These are phyloP conservation scores for Bibio marci DNA, from an alignment of 2,888 invertebrate genomes.

Conservation along the genomic window DNA sequence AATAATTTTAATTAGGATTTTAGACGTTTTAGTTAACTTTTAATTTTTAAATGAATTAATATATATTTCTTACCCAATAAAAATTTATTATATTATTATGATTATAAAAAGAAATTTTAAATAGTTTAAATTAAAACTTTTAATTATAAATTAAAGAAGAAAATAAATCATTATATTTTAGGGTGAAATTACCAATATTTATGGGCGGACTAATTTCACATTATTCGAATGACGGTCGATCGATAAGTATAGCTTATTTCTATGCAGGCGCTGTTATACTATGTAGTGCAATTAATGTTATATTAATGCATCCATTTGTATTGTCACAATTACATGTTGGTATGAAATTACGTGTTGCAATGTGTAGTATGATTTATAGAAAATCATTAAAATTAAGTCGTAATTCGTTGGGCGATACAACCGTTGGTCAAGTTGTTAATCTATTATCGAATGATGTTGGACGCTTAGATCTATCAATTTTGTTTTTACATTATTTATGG, in stretches of 20 bases:
- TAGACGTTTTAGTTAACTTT: no score
- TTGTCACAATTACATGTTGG: constrained; percentile 50
- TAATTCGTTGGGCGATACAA: constrained; percentile 57
- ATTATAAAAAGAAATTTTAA: no score
- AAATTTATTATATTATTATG: no score
- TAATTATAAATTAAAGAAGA: no score
- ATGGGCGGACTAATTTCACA: constrained; percentile 44
- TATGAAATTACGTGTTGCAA: constrained; percentile 48
- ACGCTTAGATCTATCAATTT: constrained; percentile 39
- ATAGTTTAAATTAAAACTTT: no score
- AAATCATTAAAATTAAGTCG: constrained; percentile 49
- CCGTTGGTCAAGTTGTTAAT: constrained; percentile 61
- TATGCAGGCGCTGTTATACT: constrained; percentile 57
- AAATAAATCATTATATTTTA: no score
- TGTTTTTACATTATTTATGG: constrained; percentile 85
- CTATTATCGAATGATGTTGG: constrained; percentile 91
- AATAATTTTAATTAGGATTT: no score
- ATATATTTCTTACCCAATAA: no score
- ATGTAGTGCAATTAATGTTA: constrained; percentile 55
- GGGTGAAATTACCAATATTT: constrained; percentile 46
- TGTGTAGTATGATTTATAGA: constrained; percentile 51
- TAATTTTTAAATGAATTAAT: no score
- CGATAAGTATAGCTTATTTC: constrained; percentile 43
- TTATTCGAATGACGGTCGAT: constrained; percentile 29
- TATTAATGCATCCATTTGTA: constrained; percentile 80